Evolutionary conservation across 2,888 invertebrate genomes (phyloP), one percentile per base, ranked within the genome.

Genomic region (Tipula helvola): DNA sequence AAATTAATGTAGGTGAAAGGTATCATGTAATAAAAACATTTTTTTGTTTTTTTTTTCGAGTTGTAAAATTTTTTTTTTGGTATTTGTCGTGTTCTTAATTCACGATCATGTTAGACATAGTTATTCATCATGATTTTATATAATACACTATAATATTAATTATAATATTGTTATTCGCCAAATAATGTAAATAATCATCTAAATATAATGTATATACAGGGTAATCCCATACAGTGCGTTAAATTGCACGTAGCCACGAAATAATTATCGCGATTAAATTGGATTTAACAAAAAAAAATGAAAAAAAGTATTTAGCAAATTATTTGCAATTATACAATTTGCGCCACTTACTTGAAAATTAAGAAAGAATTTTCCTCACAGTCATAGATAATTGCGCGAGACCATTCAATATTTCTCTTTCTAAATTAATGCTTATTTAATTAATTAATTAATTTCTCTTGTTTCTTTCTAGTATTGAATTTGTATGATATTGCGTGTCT

Each of bases 1-100:
- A 71, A 71, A 71, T n/a, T 71, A 71, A 71, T 71, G 71, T 71
- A 71, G 71, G 71, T 71, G 71, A 71, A 71, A 71, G 71, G 71
- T 71, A 71, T 71, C 71, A 71, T 71, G 71, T 71, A 71, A 71
- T 71, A 71, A 71, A 71, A 71, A 71, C 71, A 71, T 71, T 57
- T 57, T 52, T 57, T 57, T 71, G 28, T 71, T 57, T 57, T 57
- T 57, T 57, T 71, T 71, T 71, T 71, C 71, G 71, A 71, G 28
- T 71, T 71, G 71, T 71, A 71, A 71, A 71, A 28, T 71, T 28
- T 71, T 71, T 71, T 52, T 52, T 52, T 52, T 52, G 1, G 16
- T 52, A 71, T 71, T 71, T 71, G 71, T 71, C 71, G 71, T 71
- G 71, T 71, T 71, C 71, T 71, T 71, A 71, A 71, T 71, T 71